Base-by-base conservation (phyloP, 2,113 vertebrate genomes). In the Hymenochirus boettgeri region DNA sequence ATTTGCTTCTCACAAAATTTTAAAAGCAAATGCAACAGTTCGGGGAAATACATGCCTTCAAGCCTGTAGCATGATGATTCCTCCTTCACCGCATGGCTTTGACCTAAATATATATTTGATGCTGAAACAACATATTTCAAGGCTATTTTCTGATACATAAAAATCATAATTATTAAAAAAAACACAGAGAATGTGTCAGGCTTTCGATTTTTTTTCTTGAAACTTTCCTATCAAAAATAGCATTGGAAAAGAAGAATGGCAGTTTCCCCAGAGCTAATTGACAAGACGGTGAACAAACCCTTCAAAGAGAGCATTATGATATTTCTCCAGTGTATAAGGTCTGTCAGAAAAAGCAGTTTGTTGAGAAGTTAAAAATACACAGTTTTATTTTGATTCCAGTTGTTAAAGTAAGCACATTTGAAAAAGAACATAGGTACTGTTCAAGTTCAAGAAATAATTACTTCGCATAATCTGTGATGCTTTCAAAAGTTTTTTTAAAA, bases 191-290 rank as follows among this genome's bases (percentile, higher is more conserved):
- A 1, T 10, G 54, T 66, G 74, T 78, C 58, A 74, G 18, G 17
- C 72, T n/a, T n/a, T n/a, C n/a, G n/a, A n/a, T n/a, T n/a, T n/a
- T 1, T 2, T 22, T 2, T 2, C 37, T 62, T 61, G 60, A 70
- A 73, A 73, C 72, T n/a, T 56, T 22, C 24, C 33, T 46, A 70
- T 72, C 60, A 52, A 73, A 62, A 48, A 77, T 75, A 70, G 72
- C 45, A 48, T 57, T 50, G 65, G 56, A 2, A n/a, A 46, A 69
- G 26, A 64, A 71, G 62, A 76, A 74, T 57, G 61, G 74, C 70
- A 73, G 45, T 58, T 78, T 72, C 58, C 74, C 57, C 65, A 76
- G 57, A 9, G 33, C 53, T 86, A 80, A 86, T 73, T 83, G 82
- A 78, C 75, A 83, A 75, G 51, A 6, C 6, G 27, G 61, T 66